Evolutionary conservation across 2,113 vertebrate genomes (phyloP).

Genomic region (Coregonus clupeaformis): DNA sequence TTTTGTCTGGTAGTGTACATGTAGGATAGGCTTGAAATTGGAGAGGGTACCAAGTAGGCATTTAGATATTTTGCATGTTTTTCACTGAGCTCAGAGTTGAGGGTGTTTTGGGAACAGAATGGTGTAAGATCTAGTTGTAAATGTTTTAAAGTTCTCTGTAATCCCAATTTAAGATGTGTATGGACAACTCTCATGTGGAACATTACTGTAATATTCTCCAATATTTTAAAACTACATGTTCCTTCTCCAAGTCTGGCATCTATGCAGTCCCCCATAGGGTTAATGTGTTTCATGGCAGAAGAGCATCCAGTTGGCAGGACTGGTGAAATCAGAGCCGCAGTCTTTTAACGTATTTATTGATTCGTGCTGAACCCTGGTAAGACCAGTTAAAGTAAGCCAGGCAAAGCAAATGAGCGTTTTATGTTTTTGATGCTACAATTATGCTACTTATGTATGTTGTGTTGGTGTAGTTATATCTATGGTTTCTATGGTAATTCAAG

Average conservation of each 20-base stretch:
- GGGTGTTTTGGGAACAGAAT: conserved; percentile 28
- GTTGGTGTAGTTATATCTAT: neutral
- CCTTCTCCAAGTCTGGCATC: conserved; percentile 9
- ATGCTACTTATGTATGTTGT: conserved; percentile 23
- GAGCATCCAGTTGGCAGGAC: conserved; percentile 6
- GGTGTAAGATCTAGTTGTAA: conserved; percentile 2
- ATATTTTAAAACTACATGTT: conserved; percentile 35
- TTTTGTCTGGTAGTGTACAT: no score
- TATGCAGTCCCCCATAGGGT: conserved; percentile 14
- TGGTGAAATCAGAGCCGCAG: neutral
- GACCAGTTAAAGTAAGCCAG: conserved; percentile 5
- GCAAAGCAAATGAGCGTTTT: neutral
- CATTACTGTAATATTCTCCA: conserved; percentile 38
- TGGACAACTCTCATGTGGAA: conserved; percentile 37
- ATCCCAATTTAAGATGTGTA: conserved; percentile 34
- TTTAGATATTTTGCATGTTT: neutral
- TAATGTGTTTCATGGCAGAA: neutral
- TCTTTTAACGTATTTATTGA: conserved; percentile 9
- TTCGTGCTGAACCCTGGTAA: neutral
- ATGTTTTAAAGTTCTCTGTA: conserved; percentile 38
- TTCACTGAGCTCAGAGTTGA: neutral
- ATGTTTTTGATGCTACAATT: conserved; percentile 20
- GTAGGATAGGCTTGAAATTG: no score
- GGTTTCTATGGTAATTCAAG: conserved; percentile 30
- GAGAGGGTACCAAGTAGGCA: no score